Percentiles rank a stretch among this genome's conserved stretches.
Conservation (phyloP, 2,797 vertebrate genomes). For the Micropoecilia bifurca region DNA sequence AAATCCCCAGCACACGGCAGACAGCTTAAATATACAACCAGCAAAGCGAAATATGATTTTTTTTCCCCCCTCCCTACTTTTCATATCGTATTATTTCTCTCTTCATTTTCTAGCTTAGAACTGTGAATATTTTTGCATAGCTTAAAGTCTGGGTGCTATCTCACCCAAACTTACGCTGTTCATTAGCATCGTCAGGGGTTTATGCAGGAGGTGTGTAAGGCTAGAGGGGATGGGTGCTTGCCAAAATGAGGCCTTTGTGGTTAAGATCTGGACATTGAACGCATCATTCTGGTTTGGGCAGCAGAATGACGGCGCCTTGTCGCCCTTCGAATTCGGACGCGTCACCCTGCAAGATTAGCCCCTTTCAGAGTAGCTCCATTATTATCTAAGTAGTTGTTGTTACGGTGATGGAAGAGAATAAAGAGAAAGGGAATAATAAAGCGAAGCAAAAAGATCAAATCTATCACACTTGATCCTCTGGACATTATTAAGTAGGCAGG, state of each 20-base stretch:
- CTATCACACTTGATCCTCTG: conserved; percentile 36
- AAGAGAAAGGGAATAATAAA: conserved; percentile 38
- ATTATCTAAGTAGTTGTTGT: conserved; percentile 52
- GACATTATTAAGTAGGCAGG: conserved; percentile 84
- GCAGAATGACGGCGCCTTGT: conserved; percentile 38
- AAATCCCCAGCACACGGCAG: conserved; percentile 69
- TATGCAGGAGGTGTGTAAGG: conserved; percentile 10
- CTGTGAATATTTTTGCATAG: conserved; percentile 70
- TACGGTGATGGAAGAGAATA: conserved; percentile 40
- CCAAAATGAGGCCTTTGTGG: conserved; percentile 43
- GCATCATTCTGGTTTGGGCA: conserved; percentile 9
- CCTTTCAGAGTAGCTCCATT: conserved; percentile 40
- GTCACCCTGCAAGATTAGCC: conserved; percentile 42
- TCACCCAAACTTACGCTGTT: conserved; percentile 48
- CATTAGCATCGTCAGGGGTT: conserved; percentile 60
- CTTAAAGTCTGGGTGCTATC: conserved; percentile 57
- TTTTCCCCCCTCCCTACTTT: conserved; percentile 43
- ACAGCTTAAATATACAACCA: conserved; percentile 66
- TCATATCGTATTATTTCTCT: conserved; percentile 72
- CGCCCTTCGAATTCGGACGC: conserved; percentile 37
- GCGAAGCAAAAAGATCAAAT: conserved; percentile 39
- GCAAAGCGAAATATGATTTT: conserved; percentile 58
- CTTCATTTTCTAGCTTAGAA: conserved; percentile 53
- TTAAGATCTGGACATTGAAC: conserved; percentile 24
- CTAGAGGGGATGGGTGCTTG: conserved; percentile 2